Conservation (phyloP, 2,888 invertebrate genomes). For the Hesperia comma region DNA sequence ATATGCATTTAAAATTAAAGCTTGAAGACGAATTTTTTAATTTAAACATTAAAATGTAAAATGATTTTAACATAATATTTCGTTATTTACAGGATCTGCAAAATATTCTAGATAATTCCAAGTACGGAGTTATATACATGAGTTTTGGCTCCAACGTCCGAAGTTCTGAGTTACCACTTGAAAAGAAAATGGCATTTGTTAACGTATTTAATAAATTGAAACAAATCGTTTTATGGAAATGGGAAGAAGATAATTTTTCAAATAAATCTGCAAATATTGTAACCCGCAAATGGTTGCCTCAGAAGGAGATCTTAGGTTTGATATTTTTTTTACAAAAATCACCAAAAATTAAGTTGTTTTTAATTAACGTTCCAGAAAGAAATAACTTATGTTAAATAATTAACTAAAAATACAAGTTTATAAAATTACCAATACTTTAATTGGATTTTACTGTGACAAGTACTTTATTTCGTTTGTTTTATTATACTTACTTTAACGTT, state of each 20-base stretch:
- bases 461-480: not conserved
- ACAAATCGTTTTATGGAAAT: conserved; percentile 87
- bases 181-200: conserved; percentile 75
- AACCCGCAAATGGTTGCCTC: conserved; percentile 86
- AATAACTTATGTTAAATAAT: too few relatives aligned
- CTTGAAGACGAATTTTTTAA: too few relatives aligned
- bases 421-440: too few relatives aligned
- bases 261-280: conserved; percentile 82
- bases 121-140: conserved; percentile 80
- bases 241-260: conserved; percentile 82
- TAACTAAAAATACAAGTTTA: too few relatives aligned
- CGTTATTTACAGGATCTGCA: conserved; percentile 71
- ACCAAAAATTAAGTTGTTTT: too few relatives aligned
- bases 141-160: conserved; percentile 84
- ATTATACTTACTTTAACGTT: conserved; percentile 45
- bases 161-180: conserved; percentile 74
- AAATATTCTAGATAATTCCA: conserved; percentile 73
- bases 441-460: too few relatives aligned
- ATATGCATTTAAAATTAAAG: too few relatives aligned
- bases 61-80: too few relatives aligned
- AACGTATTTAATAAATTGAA: conserved; percentile 83
- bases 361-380: too few relatives aligned
- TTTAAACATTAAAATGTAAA: too few relatives aligned
- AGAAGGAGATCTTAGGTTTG: conserved; percentile 84
- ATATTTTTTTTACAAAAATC: not conserved